Conservation (phyloP, 2,113 vertebrate genomes). For the Rattus norvegicus region GRCr8 NC_086023.1:145910001-145910500, state of each 20-base stretch:
- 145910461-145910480: not conserved
- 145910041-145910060: no score
- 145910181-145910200: not conserved
- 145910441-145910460: not conserved
- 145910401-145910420: no score
- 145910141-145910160: no score
- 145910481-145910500: not conserved
- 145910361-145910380: not conserved
- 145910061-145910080: not conserved
- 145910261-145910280: not conserved
- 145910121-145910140: no score
- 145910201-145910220: not conserved
- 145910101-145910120: no score
- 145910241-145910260: not conserved
- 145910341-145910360: not conserved
- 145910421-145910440: not conserved
- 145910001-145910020: not conserved
- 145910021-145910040: not conserved
- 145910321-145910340: not conserved
- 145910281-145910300: no score
- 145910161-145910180: not conserved
- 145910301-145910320: no score
- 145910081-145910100: not conserved
- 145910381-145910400: no score
- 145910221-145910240: not conserved